These are phyloP conservation scores for Panorpa germanica DNA, from an alignment of 2,888 invertebrate genomes.

Conservation along the genomic window DNA sequence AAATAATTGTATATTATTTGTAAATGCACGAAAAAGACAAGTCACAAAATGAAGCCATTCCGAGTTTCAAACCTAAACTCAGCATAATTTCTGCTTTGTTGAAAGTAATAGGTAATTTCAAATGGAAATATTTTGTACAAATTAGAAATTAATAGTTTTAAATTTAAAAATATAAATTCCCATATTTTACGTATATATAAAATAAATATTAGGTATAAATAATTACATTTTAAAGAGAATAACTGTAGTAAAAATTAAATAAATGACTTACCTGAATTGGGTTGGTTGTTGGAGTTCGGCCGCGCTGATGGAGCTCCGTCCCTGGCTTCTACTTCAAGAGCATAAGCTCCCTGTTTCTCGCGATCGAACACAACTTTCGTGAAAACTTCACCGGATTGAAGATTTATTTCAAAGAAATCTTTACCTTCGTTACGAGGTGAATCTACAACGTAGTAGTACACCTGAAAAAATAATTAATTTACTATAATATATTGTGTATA, in stretches of 20 bases:
- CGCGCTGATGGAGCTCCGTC: constrained; percentile 94
- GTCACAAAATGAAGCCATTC: too few species aligned
- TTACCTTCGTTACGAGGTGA: constrained; percentile 84
- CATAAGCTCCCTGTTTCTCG: constrained; percentile 94
- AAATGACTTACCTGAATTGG: constrained; percentile 72
- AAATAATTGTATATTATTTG: too few species aligned
- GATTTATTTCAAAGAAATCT: constrained; percentile 91
- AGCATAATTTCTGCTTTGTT: too few species aligned
- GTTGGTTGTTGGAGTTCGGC: constrained; percentile 82
- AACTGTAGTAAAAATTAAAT: constrained; percentile 11
- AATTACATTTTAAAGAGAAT: too few species aligned
- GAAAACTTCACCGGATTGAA: constrained; percentile 88
- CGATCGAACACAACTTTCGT: constrained; percentile 93
- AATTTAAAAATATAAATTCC: too few species aligned
- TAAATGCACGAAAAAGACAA: too few species aligned
- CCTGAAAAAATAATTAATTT: constrained; percentile 31
- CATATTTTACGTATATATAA: too few species aligned
- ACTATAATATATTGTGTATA: neutral
- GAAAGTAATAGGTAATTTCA: too few species aligned
- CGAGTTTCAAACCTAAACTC: too few species aligned
- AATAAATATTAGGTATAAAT: too few species aligned
- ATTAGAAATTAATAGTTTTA: too few species aligned
- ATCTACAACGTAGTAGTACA: constrained; percentile 84
- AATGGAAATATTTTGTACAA: too few species aligned
- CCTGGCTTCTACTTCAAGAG: constrained; percentile 88